A percentile compares a stretch with the other conserved stretches of the same genome.
phyloP scores from a whole-genome alignment of 2,113 vertebrate genomes.

The Poicephalus gulielmi region DNA sequence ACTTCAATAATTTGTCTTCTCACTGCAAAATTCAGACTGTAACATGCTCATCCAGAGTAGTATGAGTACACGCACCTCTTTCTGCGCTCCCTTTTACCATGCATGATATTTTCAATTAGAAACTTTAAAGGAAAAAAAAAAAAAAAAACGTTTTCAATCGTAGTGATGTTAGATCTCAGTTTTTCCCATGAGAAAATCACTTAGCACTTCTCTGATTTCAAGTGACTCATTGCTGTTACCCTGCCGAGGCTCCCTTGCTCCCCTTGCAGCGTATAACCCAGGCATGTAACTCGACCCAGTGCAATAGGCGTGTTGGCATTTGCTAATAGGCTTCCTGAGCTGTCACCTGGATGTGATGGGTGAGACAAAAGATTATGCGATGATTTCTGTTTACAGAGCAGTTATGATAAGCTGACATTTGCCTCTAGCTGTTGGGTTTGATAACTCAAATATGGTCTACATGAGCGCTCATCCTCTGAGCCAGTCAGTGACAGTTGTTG shows the following conservation, averaged over 20 bases:
- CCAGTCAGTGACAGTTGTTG: neutral
- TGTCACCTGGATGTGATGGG: conserved; percentile 44
- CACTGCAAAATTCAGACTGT: conserved; percentile 4
- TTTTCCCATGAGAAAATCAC: conserved; percentile 68
- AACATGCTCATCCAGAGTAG: neutral
- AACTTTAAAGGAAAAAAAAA: neutral
- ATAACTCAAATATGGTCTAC: conserved; percentile 4
- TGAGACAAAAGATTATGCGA: conserved; percentile 25
- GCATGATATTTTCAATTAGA: neutral
- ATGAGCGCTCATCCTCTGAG: neutral
- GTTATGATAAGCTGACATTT: conserved; percentile 45
- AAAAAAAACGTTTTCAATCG: neutral
- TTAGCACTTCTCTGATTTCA: conserved; percentile 26
- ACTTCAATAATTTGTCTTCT: conserved; percentile 29
- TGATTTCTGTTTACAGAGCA: conserved; percentile 53
- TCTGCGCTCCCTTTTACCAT: neutral
- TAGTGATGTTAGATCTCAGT: neutral
- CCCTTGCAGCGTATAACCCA: neutral
- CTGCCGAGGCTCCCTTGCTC: conserved; percentile 26
- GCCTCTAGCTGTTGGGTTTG: conserved; percentile 44
- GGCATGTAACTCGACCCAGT: neutral
- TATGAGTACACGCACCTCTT: neutral
- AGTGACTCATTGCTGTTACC: conserved; percentile 59
- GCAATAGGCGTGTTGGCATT: conserved; percentile 34
- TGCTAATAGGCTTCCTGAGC: conserved; percentile 41